Evolutionary conservation across 2,797 vertebrate species (phyloP), one percentile per base, ranked within the genome.

Genomic region (Phyllotis vaccarum): DNA sequence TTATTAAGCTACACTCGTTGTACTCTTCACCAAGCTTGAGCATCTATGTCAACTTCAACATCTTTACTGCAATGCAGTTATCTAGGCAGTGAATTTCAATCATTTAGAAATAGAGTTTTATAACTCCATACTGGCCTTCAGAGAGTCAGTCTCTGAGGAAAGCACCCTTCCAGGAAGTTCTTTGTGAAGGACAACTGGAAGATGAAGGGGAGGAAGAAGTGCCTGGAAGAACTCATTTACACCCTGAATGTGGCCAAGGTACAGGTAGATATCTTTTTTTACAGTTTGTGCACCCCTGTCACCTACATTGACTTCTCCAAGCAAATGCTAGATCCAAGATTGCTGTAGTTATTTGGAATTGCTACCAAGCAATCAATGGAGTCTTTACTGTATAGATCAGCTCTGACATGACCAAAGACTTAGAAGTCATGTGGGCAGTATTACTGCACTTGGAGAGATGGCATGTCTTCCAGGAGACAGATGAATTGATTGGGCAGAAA

Each of bases 151-250:
- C 34, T 14, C 37, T 40, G 34, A 22, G 70, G 9, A 72, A 72
- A 43, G 37, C 10, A 3, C 10, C 37, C 37, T 72, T 72, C 17
- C 4, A 40, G 37, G 10, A 72, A 24, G 21, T 68, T n/a, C 66
- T 99, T 99, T 97, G 99, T 99, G 0, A 99, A 99, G 94, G 99
- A 99, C 10, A 99, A 99, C 98, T 99, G 99, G 99, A 99, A 99
- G 98, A 98, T 99, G 99, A 99, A 99, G 60, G 99, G 99, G 62
- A 99, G 99, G 94, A 99, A 99, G 99, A 99, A 99, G 82, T 99
- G 98, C 91, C 98, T 99, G 0, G 99, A 99, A 92, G 99, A 99
- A 37, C 99, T 99, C 89, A 99, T 99, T 96, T 97, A 98, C 24
- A 99, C 99, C 29, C 96, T 99, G 98, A 99, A 99, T 94, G 96